A percentile compares a stretch with the other conserved stretches of the same genome.
Conservation (phyloP, 37 sponge, comb jelly and placozoan genomes). For the Halichondria panicea region DNA sequence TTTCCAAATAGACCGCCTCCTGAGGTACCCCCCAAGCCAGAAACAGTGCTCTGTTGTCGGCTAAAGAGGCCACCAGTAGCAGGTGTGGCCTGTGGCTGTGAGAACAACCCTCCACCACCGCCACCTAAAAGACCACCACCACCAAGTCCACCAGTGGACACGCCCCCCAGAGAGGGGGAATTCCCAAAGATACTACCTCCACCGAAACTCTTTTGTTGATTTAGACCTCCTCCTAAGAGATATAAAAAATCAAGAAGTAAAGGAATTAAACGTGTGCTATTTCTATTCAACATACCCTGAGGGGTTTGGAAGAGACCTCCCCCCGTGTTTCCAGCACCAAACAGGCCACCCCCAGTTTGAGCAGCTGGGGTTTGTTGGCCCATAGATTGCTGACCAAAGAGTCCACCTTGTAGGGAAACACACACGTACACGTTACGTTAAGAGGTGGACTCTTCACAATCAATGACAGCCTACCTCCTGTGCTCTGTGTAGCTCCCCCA, state of each 20-base stretch:
- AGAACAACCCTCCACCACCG: slow-evolving; percentile 26
- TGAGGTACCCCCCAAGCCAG: slow-evolving; percentile 3
- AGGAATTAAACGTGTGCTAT: neutral
- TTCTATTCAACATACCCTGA: neutral
- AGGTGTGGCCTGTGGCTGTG: neutral
- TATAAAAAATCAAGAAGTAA: neutral
- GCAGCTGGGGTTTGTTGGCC: too few relatives aligned
- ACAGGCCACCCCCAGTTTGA: neutral
- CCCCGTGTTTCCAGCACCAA: neutral
- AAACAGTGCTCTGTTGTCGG: slow-evolving; percentile 7
- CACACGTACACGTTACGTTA: too few relatives aligned
- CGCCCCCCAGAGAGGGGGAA: slow-evolving; percentile 16
- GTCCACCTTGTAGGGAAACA: too few relatives aligned
- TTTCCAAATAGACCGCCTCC: slow-evolving; percentile 30
- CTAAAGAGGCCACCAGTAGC: slow-evolving; percentile 38
- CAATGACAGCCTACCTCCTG: too few relatives aligned
- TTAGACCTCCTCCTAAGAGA: neutral
- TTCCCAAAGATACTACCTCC: slow-evolving; percentile 35
- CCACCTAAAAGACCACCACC: slow-evolving; percentile 48
- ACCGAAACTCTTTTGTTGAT: too few relatives aligned
- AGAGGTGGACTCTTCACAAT: too few relatives aligned
- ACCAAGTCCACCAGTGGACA: neutral
- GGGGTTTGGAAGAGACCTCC: slow-evolving; percentile 42
- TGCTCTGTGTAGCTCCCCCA: slow-evolving; percentile 1
- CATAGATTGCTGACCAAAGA: too few relatives aligned